Evolutionary conservation across 64 coral and sea anemone genomes (phyloP).

Genomic region (Platygyra sinensis): DNA sequence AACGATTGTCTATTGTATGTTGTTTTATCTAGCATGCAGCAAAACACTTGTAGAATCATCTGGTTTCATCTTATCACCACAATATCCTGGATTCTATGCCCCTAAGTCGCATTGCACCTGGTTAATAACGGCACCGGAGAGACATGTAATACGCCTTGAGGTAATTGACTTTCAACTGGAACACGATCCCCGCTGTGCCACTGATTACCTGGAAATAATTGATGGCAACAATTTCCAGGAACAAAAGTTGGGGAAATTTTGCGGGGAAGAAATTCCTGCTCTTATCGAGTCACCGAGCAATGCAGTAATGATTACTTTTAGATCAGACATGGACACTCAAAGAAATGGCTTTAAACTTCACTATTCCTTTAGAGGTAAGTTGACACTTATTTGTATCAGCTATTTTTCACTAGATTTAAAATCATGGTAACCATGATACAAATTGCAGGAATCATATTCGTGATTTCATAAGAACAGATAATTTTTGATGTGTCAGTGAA

Average conservation of each 20-base stretch:
- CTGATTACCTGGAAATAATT: conserved; percentile 7
- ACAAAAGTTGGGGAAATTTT: conserved; percentile 6
- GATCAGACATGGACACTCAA: not conserved
- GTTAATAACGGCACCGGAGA: conserved; percentile 8
- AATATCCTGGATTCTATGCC: conserved; percentile 22
- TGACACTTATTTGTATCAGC: too few relatives aligned
- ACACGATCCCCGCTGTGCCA: not conserved
- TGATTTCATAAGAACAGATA: too few relatives aligned
- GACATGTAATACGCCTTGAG: conserved; percentile 27
- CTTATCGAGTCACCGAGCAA: not conserved
- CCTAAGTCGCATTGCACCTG: not conserved
- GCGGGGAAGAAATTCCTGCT: not conserved
- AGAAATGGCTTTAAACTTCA: conserved; percentile 1
- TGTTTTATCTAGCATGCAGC: not conserved
- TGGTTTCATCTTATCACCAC: conserved; percentile 31
- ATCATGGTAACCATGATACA: too few relatives aligned
- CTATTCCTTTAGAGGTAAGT: conserved; percentile 7
- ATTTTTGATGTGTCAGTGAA: too few relatives aligned
- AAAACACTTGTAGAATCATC: not conserved
- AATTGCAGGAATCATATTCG: too few relatives aligned
- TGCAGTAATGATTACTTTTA: not conserved
- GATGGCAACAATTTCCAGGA: not conserved
- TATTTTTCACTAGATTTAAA: too few relatives aligned
- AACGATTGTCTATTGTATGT: not conserved
- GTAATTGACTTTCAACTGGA: conserved; percentile 28